phyloP scores from a whole-genome alignment of 1,140 invertebrate species.

The Aphelenchoides avenae region DNA sequence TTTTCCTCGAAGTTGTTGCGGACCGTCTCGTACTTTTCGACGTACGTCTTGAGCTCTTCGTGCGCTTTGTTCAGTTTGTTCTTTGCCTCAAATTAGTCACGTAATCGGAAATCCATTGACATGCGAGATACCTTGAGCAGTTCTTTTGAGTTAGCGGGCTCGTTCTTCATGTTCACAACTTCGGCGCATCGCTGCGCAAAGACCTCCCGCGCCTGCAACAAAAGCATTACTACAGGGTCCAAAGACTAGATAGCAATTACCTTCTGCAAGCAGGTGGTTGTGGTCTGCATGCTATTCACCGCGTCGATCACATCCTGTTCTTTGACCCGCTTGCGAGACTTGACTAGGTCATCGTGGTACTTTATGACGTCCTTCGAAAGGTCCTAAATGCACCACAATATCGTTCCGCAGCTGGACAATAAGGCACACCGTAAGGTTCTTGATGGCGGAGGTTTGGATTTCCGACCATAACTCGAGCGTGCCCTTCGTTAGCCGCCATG shows the following conservation, averaged over 20 bases:
- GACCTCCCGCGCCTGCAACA: conserved; percentile 57
- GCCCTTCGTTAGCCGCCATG: conserved; percentile 54
- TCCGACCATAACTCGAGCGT: conserved; percentile 53
- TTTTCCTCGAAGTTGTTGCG: conserved; percentile 54
- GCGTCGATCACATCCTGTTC: conserved; percentile 54
- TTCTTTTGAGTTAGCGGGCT: conserved; percentile 44
- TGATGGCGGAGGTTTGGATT: conserved; percentile 48
- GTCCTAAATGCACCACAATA: too few relatives aligned
- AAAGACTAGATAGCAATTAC: conserved; percentile 22
- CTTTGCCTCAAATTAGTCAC: conserved; percentile 38
- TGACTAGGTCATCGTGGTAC: conserved; percentile 49
- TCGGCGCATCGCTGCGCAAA: conserved; percentile 50
- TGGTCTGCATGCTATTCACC: conserved; percentile 59
- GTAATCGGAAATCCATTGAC: too few relatives aligned
- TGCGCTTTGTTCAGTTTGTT: conserved; percentile 49
- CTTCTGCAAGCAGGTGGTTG: conserved; percentile 59
- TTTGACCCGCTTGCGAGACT: conserved; percentile 49
- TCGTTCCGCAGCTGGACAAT: conserved; percentile 28
- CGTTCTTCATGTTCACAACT: conserved; percentile 42
- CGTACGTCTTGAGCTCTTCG: conserved; percentile 54
- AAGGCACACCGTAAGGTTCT: conserved; percentile 48
- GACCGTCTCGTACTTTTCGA: conserved; percentile 55
- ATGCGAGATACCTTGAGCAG: conserved; percentile 35
- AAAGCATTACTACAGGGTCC: not conserved
- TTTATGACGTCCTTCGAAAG: conserved; percentile 41